phyloP scores from a whole-genome alignment of 2,797 vertebrate genomes.

The Thripadectes ignobilis region DNA sequence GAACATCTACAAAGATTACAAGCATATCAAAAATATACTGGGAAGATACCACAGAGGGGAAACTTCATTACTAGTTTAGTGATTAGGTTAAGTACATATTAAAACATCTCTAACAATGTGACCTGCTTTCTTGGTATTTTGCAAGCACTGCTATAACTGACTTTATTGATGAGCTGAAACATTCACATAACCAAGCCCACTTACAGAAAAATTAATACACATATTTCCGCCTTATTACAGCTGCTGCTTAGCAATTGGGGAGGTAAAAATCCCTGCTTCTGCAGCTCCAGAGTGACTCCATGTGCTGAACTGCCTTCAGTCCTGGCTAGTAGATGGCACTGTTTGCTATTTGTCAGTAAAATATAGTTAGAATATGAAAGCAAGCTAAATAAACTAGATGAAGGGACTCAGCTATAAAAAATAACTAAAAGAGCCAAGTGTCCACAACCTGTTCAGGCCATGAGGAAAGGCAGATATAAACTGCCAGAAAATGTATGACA shows the following conservation, averaged over 20 bases:
- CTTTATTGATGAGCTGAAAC: not conserved
- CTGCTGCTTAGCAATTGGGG: not conserved
- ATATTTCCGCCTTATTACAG: not conserved
- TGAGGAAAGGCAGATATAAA: not conserved
- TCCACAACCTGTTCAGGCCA: not conserved
- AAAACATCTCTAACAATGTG: not conserved
- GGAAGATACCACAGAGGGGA: not conserved
- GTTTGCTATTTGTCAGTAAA: not conserved
- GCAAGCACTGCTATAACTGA: not conserved
- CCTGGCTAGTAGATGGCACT: not conserved
- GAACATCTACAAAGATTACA: not conserved
- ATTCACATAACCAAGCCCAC: not conserved
- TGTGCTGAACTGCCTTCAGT: not conserved
- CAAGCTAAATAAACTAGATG: not conserved
- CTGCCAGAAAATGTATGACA: not conserved
- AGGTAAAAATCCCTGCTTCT: not conserved
- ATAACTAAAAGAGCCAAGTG: not conserved
- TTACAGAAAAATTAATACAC: not conserved
- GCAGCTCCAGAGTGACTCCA: conserved; percentile 2
- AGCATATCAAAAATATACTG: not conserved
- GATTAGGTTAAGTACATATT: not conserved
- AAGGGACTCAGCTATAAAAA: not conserved
- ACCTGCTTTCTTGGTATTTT: not conserved
- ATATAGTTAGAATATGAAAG: not conserved
- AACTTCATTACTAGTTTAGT: conserved; percentile 9